phyloP scores from a whole-genome alignment of 2,113 vertebrate species.

The Oxyruncus cristatus region DNA sequence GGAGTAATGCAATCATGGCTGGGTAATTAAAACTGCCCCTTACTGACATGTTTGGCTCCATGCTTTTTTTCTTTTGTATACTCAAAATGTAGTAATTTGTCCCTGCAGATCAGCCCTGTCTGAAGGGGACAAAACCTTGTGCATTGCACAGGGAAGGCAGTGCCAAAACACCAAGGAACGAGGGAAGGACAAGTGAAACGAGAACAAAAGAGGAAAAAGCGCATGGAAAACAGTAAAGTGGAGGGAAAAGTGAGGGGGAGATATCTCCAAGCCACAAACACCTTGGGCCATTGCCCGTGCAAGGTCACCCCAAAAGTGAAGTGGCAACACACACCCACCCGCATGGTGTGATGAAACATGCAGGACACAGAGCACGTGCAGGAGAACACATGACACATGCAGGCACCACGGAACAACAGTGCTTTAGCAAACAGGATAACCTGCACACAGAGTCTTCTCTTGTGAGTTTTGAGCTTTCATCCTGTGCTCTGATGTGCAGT shows the following conservation, averaged over 20 bases:
- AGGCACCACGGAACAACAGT: not conserved
- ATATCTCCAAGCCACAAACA: not conserved
- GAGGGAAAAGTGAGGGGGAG: not conserved
- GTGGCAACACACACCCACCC: accelerated
- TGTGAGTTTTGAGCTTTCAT: not conserved
- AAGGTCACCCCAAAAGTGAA: not conserved
- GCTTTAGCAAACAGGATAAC: not conserved
- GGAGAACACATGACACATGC: not conserved
- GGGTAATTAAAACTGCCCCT: conserved; percentile 23
- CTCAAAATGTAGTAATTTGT: not conserved
- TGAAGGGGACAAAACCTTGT: not conserved
- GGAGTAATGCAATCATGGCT: not conserved
- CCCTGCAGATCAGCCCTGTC: not conserved
- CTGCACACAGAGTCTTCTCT: not conserved
- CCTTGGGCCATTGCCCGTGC: not conserved
- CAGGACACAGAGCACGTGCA: not conserved
- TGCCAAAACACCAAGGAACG: not conserved
- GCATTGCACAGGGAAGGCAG: not conserved
- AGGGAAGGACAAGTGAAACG: not conserved
- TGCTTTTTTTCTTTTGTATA: not conserved
- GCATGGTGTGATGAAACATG: not conserved
- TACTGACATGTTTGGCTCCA: not conserved
- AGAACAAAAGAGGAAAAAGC: not conserved
- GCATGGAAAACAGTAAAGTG: not conserved
- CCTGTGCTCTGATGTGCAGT: not conserved